phyloP scores from a whole-genome alignment of 2,888 invertebrate species.

The Darwinula stevensoni region DNA sequence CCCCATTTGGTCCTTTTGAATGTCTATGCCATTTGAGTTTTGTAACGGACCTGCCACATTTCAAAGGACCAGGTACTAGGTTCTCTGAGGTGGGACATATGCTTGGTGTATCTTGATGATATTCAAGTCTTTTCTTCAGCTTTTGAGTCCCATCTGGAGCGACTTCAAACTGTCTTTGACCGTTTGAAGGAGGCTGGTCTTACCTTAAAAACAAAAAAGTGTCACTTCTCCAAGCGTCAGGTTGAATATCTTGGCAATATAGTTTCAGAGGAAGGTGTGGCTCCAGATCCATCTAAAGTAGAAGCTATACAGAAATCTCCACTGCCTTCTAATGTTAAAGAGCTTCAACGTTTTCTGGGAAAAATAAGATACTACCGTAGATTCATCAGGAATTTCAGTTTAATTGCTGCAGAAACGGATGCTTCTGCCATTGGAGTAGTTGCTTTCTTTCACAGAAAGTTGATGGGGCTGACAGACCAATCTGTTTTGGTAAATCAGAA shows the following conservation, averaged over 20 bases:
- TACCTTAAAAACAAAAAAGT: slow-evolving; percentile 12
- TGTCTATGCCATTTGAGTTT: slow-evolving; percentile 8
- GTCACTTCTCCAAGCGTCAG: slow-evolving; percentile 10
- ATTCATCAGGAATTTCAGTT: too few relatives aligned
- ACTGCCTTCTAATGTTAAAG: slow-evolving; percentile 9
- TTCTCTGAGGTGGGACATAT: too few relatives aligned
- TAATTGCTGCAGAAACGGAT: slow-evolving; percentile 9
- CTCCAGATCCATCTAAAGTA: slow-evolving; percentile 11
- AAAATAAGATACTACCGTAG: too few relatives aligned
- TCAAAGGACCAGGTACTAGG: slow-evolving; percentile 9
- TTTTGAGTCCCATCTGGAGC: slow-evolving; percentile 11
- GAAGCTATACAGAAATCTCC: slow-evolving; percentile 10
- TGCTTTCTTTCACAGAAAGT: not conserved
- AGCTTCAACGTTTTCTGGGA: too few relatives aligned
- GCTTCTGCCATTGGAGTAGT: not conserved
- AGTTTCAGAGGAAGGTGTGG: slow-evolving; percentile 11
- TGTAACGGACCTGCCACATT: slow-evolving; percentile 8
- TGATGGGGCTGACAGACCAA: not conserved
- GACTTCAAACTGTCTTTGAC: too few relatives aligned
- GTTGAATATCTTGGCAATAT: slow-evolving; percentile 14
- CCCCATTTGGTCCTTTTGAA: slow-evolving; percentile 8
- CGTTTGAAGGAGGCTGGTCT: too few relatives aligned
- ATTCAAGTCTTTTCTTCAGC: slow-evolving; percentile 6
- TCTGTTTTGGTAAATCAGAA: not conserved
- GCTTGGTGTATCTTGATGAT: slow-evolving; percentile 10